Evolutionary conservation across 2,797 vertebrate species (phyloP).

Genomic region (Helarctos malayanus): DNA sequence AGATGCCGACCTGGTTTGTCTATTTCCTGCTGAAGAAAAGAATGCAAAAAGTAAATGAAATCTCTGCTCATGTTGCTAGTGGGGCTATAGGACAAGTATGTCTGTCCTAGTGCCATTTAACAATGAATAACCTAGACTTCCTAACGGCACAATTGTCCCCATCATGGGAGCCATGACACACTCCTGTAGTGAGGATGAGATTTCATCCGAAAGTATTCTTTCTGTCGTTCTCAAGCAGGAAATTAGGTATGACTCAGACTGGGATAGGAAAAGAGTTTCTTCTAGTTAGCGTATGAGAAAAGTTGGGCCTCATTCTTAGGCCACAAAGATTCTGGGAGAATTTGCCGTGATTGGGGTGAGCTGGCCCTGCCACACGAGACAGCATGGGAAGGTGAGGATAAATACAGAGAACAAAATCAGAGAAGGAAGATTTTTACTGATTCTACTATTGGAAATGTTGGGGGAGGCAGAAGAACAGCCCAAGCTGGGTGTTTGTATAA

Average conservation of each 20-base stretch:
- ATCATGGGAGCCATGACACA: rapidly evolving
- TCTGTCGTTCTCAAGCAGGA: background rate
- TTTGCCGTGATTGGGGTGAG: background rate
- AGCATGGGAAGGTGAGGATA: background rate
- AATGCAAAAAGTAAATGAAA: background rate
- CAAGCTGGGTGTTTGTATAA: background rate
- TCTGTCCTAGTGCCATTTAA: background rate
- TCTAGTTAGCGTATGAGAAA: background rate
- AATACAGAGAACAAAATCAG: background rate
- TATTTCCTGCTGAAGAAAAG: background rate
- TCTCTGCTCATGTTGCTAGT: background rate
- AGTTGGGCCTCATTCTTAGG: background rate
- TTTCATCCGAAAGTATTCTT: background rate
- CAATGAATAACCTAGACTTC: background rate
- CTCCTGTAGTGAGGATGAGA: background rate
- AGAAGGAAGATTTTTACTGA: background rate
- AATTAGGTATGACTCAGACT: background rate
- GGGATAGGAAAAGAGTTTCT: background rate
- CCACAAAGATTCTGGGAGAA: background rate
- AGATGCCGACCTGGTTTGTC: background rate
- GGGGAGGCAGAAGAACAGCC: background rate
- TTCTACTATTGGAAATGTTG: background rate
- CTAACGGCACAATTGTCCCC: background rate
- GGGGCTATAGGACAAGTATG: background rate
- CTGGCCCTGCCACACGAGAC: background rate